These are phyloP conservation scores for Hylomyscus alleni DNA, from an alignment of 2,797 vertebrate species.

Conservation along the genomic window DNA sequence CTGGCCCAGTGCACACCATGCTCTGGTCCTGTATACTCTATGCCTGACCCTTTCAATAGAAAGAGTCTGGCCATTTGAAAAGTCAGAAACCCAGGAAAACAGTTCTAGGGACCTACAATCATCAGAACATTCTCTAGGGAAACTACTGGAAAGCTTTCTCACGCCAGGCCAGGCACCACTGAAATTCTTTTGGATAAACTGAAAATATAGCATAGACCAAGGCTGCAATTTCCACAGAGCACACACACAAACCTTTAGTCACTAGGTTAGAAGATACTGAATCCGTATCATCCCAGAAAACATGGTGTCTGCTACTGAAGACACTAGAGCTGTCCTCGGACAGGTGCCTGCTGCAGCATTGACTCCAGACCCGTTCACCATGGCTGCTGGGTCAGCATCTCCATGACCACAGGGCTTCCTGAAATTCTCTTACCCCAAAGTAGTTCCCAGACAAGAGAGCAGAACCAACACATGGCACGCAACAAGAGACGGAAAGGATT, in stretches of 20 bases:
- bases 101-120: background rate
- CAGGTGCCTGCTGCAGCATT: slow-evolving; percentile 54
- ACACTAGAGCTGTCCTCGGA: slow-evolving; percentile 69
- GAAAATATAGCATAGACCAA: slow-evolving; percentile 63
- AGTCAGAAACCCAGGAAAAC: slow-evolving; percentile 50
- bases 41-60: background rate
- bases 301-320: slow-evolving; percentile 50
- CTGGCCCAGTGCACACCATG: background rate
- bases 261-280: slow-evolving; percentile 60
- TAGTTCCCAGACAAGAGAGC: slow-evolving; percentile 46
- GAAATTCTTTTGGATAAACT: slow-evolving; percentile 63
- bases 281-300: slow-evolving; percentile 75
- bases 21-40: background rate
- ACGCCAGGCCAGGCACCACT: slow-evolving; percentile 48
- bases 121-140: slow-evolving; percentile 30
- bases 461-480: background rate
- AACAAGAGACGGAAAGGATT: slow-evolving; percentile 4
- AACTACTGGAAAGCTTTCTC: slow-evolving; percentile 47
- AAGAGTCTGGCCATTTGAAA: slow-evolving; percentile 41
- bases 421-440: slow-evolving; percentile 60
- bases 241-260: slow-evolving; percentile 70
- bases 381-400: background rate
- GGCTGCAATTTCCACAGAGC: slow-evolving; percentile 33
- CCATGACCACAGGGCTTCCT: slow-evolving; percentile 5
- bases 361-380: slow-evolving; percentile 34